Base-by-base conservation (phyloP, 2,888 invertebrate species). In the Drosophila borborema region DNA sequence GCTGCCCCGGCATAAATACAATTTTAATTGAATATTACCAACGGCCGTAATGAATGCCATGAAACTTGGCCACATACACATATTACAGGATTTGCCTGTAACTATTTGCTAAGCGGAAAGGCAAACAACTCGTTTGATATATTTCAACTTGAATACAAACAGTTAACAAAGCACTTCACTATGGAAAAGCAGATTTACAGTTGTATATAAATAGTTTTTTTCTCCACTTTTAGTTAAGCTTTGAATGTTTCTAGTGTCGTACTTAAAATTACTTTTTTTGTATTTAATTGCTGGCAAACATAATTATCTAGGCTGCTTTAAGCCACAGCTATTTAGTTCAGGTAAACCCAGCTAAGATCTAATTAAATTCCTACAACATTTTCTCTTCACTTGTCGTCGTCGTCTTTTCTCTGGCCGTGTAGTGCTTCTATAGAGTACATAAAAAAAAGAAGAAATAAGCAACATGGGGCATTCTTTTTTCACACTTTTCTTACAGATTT, bases 11-110 rank as follows among this genome's bases (percentile, higher is more conserved):
- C 77, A 72, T 80, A 71, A 73, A 81, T 80, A 83, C 70, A 73
- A 77, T 80, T 80, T 83, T 80, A 80, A 80, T 80, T 80, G 83
- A 80, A 72, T 72, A 64, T 72, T 41, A 63, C 71, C 71, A 71
- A 46, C 55, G 62, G 71, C 23, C 62, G 71, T 53, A 71, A 53
- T 71, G 63, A 56, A 70, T 71, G 71, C 58, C 53, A 56, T 16
- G 53, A 70, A 51, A 56, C 64, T 81, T 61, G 65, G 23, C 34
- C 18, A 14, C 40, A 62, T 53, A 14, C 43, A 62, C 46, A 65
- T 49, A 65, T 61, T 46, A 16, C 20, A 51, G 53, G 38, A 70
- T 61, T 28, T 49, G 55, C 55, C 55, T 20, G 40, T 12, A 70
- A 70, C 70, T 70, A 51, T 70, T 70, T 70, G 54, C 55, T 40